Conservation (phyloP, 2,113 vertebrate species). For the Natator depressus region DNA sequence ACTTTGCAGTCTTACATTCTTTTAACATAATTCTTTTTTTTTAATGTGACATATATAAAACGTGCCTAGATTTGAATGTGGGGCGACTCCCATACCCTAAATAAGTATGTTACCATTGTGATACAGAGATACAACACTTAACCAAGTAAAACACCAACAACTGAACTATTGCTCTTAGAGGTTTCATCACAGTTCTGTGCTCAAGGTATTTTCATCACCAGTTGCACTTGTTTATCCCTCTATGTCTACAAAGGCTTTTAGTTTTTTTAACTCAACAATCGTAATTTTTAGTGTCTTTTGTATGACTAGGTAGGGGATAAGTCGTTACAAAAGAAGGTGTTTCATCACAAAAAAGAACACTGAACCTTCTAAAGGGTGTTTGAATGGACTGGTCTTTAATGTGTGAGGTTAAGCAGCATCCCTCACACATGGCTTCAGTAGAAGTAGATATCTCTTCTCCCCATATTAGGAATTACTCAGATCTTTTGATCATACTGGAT, state of each 20-base stretch:
- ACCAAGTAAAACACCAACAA: not conserved
- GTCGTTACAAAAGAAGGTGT: not conserved
- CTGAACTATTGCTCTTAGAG: not conserved
- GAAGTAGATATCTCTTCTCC: not conserved
- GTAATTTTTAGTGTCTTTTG: not conserved
- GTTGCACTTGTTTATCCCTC: not conserved
- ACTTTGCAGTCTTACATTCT: not conserved
- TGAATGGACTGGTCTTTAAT: not conserved
- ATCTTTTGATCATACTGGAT: not conserved
- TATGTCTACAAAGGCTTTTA: not conserved
- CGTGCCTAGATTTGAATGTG: fast-evolving
- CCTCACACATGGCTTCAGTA: not conserved
- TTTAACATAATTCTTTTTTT: not conserved
- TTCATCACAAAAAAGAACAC: not conserved
- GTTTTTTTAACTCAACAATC: not conserved
- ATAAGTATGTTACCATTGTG: not conserved
- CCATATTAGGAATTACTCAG: not conserved
- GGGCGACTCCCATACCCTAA: not conserved
- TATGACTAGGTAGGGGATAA: not conserved
- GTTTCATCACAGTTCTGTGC: not conserved
- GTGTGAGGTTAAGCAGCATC: not conserved
- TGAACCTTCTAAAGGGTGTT: not conserved
- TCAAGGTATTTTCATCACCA: not conserved
- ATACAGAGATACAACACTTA: not conserved
- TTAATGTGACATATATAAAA: not conserved